Evolutionary conservation across 2,113 vertebrate species (phyloP).

Genomic region (Redunca redunca): DNA sequence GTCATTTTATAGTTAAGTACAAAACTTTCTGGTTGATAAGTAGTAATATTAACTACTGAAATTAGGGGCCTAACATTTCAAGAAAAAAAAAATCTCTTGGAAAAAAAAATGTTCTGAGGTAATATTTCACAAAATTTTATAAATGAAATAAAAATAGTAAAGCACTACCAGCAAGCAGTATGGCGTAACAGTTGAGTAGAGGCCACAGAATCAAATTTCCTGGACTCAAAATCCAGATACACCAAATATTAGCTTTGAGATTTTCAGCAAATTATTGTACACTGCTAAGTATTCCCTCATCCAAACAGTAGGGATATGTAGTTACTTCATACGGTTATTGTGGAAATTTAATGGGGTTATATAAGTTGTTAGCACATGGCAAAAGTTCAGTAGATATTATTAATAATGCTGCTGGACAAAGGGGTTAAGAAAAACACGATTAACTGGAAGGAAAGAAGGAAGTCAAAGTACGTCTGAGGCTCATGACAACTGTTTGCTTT

Average conservation of each 20-base stretch:
- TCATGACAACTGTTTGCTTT: background rate
- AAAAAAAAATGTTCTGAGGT: background rate
- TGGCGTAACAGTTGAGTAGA: background rate
- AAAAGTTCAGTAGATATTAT: background rate
- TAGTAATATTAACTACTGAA: background rate
- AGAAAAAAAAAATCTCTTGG: background rate
- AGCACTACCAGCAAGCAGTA: background rate
- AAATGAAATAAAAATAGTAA: constrained; percentile 16
- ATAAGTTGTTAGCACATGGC: background rate
- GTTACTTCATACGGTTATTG: background rate
- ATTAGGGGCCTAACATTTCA: constrained; percentile 2
- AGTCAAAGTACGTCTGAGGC: background rate
- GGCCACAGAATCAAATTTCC: background rate
- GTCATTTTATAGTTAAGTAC: background rate
- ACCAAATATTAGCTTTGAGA: background rate
- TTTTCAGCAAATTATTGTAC: background rate
- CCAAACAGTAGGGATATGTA: background rate
- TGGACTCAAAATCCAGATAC: background rate
- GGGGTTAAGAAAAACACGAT: background rate
- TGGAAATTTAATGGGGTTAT: constrained; percentile 3
- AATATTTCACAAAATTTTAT: constrained; percentile 32
- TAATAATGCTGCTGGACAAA: background rate
- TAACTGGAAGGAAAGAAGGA: background rate
- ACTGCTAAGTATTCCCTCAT: background rate
- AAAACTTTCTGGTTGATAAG: background rate